Percentiles rank a stretch among this genome's conserved stretches.
Evolutionary conservation across 2,797 vertebrate species (phyloP).

Genomic region (Ambastaia sidthimunki): DNA sequence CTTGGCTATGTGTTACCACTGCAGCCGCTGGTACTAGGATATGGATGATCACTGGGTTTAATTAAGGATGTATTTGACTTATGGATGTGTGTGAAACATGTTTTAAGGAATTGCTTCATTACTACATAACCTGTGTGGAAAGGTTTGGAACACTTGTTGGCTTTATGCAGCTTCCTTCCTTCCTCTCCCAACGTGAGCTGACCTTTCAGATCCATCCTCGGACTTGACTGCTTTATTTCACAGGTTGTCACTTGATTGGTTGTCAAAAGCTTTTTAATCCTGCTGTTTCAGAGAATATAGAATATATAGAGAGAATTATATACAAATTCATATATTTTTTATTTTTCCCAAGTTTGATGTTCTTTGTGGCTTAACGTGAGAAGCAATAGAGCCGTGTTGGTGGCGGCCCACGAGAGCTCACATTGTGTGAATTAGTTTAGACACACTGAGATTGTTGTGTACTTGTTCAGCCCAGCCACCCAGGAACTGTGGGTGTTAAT

Average conservation of each 20-base stretch:
- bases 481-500: slow-evolving; percentile 68
- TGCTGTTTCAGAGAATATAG: slow-evolving; percentile 72
- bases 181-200: slow-evolving; percentile 36
- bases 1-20: slow-evolving; percentile 50
- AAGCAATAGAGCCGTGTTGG: slow-evolving; percentile 56
- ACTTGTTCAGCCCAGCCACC: slow-evolving; percentile 70
- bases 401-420: neutral
- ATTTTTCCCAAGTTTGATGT: slow-evolving; percentile 63
- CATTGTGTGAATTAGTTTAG: slow-evolving; percentile 38
- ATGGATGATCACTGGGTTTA: slow-evolving; percentile 57
- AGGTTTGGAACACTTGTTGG: slow-evolving; percentile 59
- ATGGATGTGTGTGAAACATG: slow-evolving; percentile 50
- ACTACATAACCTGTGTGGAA: slow-evolving; percentile 61
- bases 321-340: slow-evolving; percentile 64
- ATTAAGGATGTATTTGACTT: slow-evolving; percentile 50
- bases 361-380: slow-evolving; percentile 78
- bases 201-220: slow-evolving; percentile 42
- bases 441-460: slow-evolving; percentile 47
- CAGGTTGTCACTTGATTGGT: slow-evolving; percentile 54
- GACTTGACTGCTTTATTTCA: slow-evolving; percentile 51
- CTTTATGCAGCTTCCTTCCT: slow-evolving; percentile 62
- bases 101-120: slow-evolving; percentile 57
- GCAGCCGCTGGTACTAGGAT: slow-evolving; percentile 32
- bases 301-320: slow-evolving; percentile 63
- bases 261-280: slow-evolving; percentile 75